Percentiles rank a stretch among this genome's conserved stretches.
Evolutionary conservation across 1,140 invertebrate species (phyloP).

Genomic region (Philotrypesis tridentata): DNA sequence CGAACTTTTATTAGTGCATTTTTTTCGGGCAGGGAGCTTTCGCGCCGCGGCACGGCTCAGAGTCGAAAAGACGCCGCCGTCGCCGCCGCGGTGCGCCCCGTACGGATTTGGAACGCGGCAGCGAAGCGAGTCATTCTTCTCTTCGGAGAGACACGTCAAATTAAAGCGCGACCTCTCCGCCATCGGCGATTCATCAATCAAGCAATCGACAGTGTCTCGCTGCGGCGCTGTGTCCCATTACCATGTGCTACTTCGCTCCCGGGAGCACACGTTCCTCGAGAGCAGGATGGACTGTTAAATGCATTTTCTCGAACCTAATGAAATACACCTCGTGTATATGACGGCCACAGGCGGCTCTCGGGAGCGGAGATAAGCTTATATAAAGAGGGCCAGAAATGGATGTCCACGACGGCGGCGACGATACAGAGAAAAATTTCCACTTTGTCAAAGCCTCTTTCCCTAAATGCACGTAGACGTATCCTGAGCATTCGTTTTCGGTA

Average conservation of each 20-base stretch:
- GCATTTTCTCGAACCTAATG: conserved; percentile 25
- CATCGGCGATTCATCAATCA: conserved; percentile 31
- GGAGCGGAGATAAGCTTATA: not conserved
- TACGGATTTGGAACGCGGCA: too few species aligned
- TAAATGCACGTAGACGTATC: too few species aligned
- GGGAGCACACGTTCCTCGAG: not conserved
- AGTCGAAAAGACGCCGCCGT: too few species aligned
- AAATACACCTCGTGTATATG: conserved; percentile 17
- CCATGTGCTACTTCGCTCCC: not conserved
- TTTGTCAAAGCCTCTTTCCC: not conserved
- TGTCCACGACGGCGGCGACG: not conserved
- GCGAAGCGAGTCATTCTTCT: not conserved
- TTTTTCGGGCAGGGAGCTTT: too few species aligned
- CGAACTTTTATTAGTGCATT: too few species aligned
- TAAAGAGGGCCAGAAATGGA: not conserved
- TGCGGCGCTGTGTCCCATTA: not conserved
- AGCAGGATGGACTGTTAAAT: not conserved
- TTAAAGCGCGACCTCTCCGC: conserved; percentile 22
- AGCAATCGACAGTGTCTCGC: not conserved
- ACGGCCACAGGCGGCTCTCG: too few species aligned
- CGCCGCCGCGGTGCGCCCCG: too few species aligned
- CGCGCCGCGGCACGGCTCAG: too few species aligned
- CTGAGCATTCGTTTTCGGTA: not conserved
- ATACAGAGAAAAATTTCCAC: conserved; percentile 29
- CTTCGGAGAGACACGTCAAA: not conserved